Evolutionary conservation across 2,888 invertebrate genomes (phyloP).

Genomic region (Philopedon plagiatum): DNA sequence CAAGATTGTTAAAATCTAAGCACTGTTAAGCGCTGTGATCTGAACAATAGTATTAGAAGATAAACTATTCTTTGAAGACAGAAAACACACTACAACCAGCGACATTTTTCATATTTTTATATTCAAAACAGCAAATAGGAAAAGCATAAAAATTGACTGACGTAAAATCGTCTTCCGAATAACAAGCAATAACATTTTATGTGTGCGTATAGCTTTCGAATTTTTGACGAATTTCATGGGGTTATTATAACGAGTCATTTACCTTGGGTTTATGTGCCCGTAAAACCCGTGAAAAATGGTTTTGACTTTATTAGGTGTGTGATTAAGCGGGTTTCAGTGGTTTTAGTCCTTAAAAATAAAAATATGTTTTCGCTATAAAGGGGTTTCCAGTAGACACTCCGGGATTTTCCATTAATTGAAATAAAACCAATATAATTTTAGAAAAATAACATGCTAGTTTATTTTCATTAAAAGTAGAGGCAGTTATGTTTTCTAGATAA

Average conservation of each 20-base stretch:
- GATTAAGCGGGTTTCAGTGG: background rate
- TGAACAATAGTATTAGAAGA: background rate
- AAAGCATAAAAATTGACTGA: background rate
- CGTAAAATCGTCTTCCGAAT: conserved; percentile 4
- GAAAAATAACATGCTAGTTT: too few species aligned
- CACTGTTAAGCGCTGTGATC: background rate
- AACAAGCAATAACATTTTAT: conserved; percentile 13
- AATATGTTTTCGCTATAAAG: background rate
- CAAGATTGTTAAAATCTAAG: too few species aligned
- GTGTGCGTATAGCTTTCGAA: background rate
- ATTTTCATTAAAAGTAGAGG: too few species aligned
- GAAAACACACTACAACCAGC: background rate
- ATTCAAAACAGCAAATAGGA: background rate
- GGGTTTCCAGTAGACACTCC: too few species aligned
- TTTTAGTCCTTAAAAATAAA: background rate
- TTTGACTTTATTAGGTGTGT: background rate
- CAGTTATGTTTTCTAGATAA: too few species aligned
- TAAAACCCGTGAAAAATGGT: background rate
- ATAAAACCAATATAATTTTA: too few species aligned
- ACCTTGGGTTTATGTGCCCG: background rate
- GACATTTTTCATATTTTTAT: conserved; percentile 1
- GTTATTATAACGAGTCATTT: background rate
- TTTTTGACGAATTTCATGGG: conserved; percentile 3
- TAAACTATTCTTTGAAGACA: background rate
- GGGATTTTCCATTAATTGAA: too few species aligned